phyloP scores from a whole-genome alignment of 2,113 vertebrate genomes.

The Pungitius pungitius region DNA sequence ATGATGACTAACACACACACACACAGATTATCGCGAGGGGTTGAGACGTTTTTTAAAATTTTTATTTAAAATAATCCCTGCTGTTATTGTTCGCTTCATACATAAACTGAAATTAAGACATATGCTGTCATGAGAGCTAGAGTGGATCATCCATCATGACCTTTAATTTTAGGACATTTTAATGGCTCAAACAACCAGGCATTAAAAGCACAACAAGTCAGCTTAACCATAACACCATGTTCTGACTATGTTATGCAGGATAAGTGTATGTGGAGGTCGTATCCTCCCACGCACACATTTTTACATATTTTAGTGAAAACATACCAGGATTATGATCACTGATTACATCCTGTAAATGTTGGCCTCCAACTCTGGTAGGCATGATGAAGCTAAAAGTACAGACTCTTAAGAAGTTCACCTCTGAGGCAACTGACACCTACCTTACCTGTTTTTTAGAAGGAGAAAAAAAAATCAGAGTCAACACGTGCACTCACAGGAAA shows the following conservation, averaged over 20 bases:
- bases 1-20: neutral
- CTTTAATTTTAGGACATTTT: neutral
- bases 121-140: neutral
- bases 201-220: neutral
- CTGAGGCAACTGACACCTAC: neutral
- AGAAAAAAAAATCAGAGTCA: neutral
- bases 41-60: neutral
- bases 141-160: neutral
- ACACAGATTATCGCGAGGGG: neutral
- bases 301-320: neutral
- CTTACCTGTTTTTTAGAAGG: neutral
- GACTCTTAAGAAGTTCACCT: neutral
- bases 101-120: neutral
- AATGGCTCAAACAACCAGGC: neutral
- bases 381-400: neutral
- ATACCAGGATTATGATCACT: neutral
- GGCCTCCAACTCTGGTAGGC: neutral
- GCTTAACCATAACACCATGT: neutral
- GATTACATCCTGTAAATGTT: neutral
- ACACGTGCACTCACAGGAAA: neutral
- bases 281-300: neutral
- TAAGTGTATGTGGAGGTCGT: neutral
- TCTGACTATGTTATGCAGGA: neutral
- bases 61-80: neutral
- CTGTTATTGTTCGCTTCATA: neutral